Evolutionary conservation across 2,113 vertebrate genomes (phyloP).

Genomic region (Tragulus kanchil): DNA sequence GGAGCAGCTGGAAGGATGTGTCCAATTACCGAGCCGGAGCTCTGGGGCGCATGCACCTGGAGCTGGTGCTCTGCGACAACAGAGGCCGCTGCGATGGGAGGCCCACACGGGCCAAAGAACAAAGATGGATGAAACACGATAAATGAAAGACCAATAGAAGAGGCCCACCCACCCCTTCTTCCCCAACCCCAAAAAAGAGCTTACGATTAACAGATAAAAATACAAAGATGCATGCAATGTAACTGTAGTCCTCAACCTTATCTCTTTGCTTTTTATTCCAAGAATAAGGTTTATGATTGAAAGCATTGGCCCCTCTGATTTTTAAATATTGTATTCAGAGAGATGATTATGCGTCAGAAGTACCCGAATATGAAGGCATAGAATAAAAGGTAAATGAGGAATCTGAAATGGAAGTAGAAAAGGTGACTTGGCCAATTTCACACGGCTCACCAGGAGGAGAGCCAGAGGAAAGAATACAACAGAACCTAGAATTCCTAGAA

Average conservation of each 20-base stretch:
- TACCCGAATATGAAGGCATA: not conserved
- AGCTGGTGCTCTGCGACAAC: too few relatives aligned
- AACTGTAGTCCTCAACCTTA: not conserved
- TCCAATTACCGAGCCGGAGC: too few relatives aligned
- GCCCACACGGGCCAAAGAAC: too few relatives aligned
- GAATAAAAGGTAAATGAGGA: not conserved
- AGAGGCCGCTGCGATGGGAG: too few relatives aligned
- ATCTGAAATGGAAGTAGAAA: not conserved
- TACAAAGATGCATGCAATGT: not conserved
- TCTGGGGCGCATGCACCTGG: too few relatives aligned
- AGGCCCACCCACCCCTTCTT: too few relatives aligned
- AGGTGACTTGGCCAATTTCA: not conserved
- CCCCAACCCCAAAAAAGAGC: too few relatives aligned
- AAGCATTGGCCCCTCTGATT: not conserved
- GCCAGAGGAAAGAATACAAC: not conserved
- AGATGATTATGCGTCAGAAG: not conserved
- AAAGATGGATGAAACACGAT: too few relatives aligned
- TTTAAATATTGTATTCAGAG: constrained; percentile 5
- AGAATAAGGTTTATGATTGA: not conserved
- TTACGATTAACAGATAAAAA: too few relatives aligned
- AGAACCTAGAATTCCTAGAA: not conserved
- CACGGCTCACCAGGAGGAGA: not conserved
- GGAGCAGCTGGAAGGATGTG: too few relatives aligned
- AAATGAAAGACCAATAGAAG: too few relatives aligned
- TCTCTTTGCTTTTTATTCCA: not conserved